phyloP scores from a whole-genome alignment of 2,113 vertebrate genomes.

The Corythoichthys haematopterus region DNA sequence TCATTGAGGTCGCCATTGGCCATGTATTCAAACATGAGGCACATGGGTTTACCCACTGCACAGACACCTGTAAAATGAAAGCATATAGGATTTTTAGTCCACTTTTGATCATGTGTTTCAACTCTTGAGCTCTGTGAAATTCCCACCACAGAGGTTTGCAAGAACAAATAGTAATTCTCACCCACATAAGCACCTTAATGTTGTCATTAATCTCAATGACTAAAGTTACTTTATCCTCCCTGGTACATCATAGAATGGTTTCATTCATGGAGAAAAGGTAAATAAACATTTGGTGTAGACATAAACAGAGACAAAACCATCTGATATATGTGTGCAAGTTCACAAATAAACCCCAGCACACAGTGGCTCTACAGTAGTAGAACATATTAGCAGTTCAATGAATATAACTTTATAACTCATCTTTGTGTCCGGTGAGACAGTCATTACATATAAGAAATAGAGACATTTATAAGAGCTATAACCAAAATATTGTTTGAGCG shows the following conservation, averaged over 20 bases:
- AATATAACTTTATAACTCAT: conserved; percentile 22
- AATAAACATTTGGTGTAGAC: conserved; percentile 20
- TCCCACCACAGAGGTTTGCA: conserved; percentile 9
- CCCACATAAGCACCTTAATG: conserved; percentile 10
- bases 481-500: not conserved
- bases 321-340: conserved; percentile 9
- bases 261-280: conserved; percentile 28
- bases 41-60: conserved; percentile 95
- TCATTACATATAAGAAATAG: not conserved
- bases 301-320: conserved; percentile 38
- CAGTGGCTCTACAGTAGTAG: conserved; percentile 10
- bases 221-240: not conserved
- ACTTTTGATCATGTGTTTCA: not conserved
- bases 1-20: conserved; percentile 92
- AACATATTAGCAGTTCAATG: not conserved
- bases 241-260: conserved; percentile 6
- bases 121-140: not conserved
- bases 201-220: conserved; percentile 7
- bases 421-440: conserved; percentile 1
- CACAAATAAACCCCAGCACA: conserved; percentile 16
- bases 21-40: conserved; percentile 98
- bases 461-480: conserved; percentile 5
- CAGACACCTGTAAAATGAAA: conserved; percentile 80
- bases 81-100: not conserved
- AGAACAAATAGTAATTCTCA: conserved; percentile 9